A percentile compares a stretch with the other conserved stretches of the same genome.
These are phyloP conservation scores for Ormyrus thymus DNA, from an alignment of 2,888 invertebrate species.

Conservation along the genomic window DNA sequence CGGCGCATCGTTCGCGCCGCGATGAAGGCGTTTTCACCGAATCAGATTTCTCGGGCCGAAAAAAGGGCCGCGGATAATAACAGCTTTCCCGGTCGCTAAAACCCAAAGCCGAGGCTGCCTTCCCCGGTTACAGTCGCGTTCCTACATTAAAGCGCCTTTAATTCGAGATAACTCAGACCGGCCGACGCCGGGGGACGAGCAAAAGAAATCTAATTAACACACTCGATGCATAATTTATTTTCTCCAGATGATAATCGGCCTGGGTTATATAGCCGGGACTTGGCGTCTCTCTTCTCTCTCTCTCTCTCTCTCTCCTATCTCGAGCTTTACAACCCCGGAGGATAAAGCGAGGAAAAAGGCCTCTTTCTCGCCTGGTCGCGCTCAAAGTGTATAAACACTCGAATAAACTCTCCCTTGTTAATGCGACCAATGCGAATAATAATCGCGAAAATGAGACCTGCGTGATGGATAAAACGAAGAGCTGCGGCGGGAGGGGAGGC, in stretches of 20 bases:
- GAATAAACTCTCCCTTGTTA: conserved; percentile 46
- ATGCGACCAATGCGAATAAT: conserved; percentile 48
- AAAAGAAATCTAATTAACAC: conserved; percentile 46
- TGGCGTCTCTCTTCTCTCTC: not conserved
- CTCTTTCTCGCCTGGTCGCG: not conserved
- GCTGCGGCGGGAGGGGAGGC: not conserved
- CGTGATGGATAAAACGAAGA: not conserved
- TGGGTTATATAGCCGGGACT: not conserved
- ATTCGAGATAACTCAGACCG: conserved; percentile 23
- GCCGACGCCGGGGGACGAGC: not conserved
- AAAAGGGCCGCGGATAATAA: too few relatives aligned
- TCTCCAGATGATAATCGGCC: conserved; percentile 39
- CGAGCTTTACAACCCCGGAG: not conserved
- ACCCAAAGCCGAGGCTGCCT: too few relatives aligned
- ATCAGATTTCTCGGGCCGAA: too few relatives aligned
- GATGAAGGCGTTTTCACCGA: too few relatives aligned
- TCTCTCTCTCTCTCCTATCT: not conserved
- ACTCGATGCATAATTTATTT: conserved; percentile 40
- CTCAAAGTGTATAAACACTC: conserved; percentile 28
- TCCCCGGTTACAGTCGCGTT: conserved; percentile 15
- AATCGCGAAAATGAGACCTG: conserved; percentile 28
- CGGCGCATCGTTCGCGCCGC: too few relatives aligned
- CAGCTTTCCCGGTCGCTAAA: too few relatives aligned
- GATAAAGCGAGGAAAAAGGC: too few relatives aligned
- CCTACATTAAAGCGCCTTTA: conserved; percentile 35